Evolutionary conservation across 2,888 invertebrate species (phyloP).

Genomic region (Orthosia gothica): DNA sequence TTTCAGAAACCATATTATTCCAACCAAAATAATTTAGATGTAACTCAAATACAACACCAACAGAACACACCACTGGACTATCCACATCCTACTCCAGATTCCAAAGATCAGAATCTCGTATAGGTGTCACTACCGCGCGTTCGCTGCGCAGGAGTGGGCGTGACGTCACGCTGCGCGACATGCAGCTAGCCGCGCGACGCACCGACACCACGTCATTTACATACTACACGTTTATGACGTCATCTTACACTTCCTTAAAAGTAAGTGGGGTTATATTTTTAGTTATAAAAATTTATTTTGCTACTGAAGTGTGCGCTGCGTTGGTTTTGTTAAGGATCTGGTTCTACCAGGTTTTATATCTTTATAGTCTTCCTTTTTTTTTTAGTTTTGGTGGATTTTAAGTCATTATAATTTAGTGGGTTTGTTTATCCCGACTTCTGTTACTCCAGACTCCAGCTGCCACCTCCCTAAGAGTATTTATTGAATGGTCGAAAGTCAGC

Average conservation of each 20-base stretch:
- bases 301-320: slow-evolving; percentile 8
- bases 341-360: neutral
- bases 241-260: slow-evolving; percentile 55
- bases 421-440: neutral
- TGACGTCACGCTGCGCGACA: slow-evolving; percentile 81
- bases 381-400: neutral
- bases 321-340: neutral
- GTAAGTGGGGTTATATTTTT: slow-evolving; percentile 20
- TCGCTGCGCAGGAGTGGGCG: slow-evolving; percentile 78
- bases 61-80: slow-evolving; percentile 2
- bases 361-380: neutral
- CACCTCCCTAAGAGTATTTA: too few relatives aligned
- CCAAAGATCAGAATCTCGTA: slow-evolving; percentile 53
- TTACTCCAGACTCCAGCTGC: neutral
- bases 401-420: neutral
- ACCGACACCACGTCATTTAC: slow-evolving; percentile 57
- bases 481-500: too few relatives aligned
- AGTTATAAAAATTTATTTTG: slow-evolving; percentile 36
- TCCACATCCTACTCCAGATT: slow-evolving; percentile 52
- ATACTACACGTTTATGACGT: slow-evolving; percentile 64
- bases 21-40: slow-evolving; percentile 4
- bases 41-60: slow-evolving; percentile 2
- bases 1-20: neutral
- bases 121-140: slow-evolving; percentile 68
- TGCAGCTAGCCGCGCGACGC: slow-evolving; percentile 61